phyloP scores from a whole-genome alignment of 2,888 invertebrate genomes.

The Sialis fuliginosa region DNA sequence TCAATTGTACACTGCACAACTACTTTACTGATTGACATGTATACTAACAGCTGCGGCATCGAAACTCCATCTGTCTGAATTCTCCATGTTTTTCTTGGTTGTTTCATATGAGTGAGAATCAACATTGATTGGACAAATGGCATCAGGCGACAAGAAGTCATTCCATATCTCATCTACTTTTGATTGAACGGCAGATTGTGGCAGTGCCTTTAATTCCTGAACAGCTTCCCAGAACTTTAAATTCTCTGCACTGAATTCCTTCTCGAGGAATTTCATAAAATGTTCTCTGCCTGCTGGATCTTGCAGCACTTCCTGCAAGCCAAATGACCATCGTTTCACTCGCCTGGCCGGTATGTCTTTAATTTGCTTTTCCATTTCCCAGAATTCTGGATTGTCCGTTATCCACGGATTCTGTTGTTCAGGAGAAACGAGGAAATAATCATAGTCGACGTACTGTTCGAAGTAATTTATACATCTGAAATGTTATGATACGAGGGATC shows the following conservation, averaged over 20 bases:
- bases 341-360: constrained; percentile 86
- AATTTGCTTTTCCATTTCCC: constrained; percentile 89
- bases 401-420: constrained; percentile 97
- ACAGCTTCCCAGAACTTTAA: constrained; percentile 94
- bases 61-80: constrained; percentile 84
- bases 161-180: constrained; percentile 79
- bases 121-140: constrained; percentile 92
- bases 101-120: constrained; percentile 82
- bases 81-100: constrained; percentile 63
- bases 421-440: constrained; percentile 81
- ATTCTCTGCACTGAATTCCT: constrained; percentile 98
- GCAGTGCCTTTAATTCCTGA: constrained; percentile 77
- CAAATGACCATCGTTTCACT: constrained; percentile 95
- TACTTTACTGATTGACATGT: not conserved
- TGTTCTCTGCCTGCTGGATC: constrained; percentile 95
- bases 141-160: constrained; percentile 86
- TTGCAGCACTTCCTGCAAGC: constrained; percentile 80
- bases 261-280: constrained; percentile 87
- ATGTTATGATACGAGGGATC: constrained; percentile 6
- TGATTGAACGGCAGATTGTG: constrained; percentile 65
- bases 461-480: constrained; percentile 71
- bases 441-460: constrained; percentile 93
- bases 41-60: constrained; percentile 83
- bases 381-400: constrained; percentile 85
- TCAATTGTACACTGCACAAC: constrained; percentile 2